Percentiles rank a stretch among this genome's conserved stretches.
These are phyloP conservation scores for Cetonia aurata DNA, from an alignment of 2,888 invertebrate genomes.

Conservation along the genomic window DNA sequence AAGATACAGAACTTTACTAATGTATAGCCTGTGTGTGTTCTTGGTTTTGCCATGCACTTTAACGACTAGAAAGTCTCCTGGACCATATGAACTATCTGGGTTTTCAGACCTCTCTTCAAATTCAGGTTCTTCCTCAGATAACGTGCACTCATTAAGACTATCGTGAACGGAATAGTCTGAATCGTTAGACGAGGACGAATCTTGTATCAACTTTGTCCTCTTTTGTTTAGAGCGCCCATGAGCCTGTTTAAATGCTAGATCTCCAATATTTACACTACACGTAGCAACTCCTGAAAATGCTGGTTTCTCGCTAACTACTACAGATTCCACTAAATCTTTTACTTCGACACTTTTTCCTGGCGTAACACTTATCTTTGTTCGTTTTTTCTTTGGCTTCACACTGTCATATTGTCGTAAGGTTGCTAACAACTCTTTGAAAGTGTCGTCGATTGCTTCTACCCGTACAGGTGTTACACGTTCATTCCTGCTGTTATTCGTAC, in stretches of 20 bases:
- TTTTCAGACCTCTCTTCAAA: neutral
- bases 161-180: neutral
- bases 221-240: neutral
- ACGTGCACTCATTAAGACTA: neutral
- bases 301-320: neutral
- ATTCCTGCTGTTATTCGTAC: neutral
- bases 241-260: too few species aligned
- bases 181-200: neutral
- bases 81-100: too few species aligned
- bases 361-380: neutral
- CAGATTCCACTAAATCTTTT: neutral
- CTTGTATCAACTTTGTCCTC: neutral
- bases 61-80: too few species aligned
- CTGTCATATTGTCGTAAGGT: neutral
- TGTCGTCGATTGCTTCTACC: neutral
- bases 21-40: too few species aligned
- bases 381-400: neutral
- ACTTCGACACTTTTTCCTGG: neutral
- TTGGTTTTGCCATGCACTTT: too few species aligned
- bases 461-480: neutral
- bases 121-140: neutral
- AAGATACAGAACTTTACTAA: neutral
- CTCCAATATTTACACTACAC: neutral
- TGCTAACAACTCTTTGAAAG: conserved; percentile 4
- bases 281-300: neutral